phyloP scores from a whole-genome alignment of 2,113 vertebrate species.

The Clinocottus analis region DNA sequence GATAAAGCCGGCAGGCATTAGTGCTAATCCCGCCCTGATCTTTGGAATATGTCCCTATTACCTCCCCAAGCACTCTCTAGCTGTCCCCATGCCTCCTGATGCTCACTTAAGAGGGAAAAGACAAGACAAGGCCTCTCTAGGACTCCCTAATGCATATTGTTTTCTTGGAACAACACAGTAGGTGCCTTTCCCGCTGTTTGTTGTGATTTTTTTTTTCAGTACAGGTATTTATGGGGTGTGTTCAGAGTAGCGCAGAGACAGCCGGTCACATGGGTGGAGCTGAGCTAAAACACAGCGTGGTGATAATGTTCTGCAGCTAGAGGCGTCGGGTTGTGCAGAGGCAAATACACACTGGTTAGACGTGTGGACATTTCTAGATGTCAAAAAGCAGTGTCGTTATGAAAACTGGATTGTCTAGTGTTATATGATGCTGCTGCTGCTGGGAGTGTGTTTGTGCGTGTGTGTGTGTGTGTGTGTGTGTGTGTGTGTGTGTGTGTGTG shows the following conservation, averaged over 20 bases:
- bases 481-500: too few relatives aligned
- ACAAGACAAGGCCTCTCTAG: conserved; percentile 59
- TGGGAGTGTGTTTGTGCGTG: conserved; percentile 9
- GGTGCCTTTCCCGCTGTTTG: conserved; percentile 65
- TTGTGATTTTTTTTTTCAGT: conserved; percentile 54
- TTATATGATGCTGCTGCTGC: conserved; percentile 52
- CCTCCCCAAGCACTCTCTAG: conserved; percentile 71
- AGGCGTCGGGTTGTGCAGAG: conserved; percentile 41
- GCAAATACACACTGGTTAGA: too few relatives aligned
- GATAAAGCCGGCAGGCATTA: conserved; percentile 84
- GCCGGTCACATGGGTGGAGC: conserved; percentile 60
- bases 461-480: too few relatives aligned
- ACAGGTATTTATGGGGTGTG: conserved; percentile 69
- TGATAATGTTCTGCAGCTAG: conserved; percentile 32
- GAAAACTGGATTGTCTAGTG: conserved; percentile 59
- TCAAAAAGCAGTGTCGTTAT: conserved; percentile 45
- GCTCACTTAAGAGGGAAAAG: conserved; percentile 67
- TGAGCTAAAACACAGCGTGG: conserved; percentile 26
- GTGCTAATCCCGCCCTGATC: conserved; percentile 84
- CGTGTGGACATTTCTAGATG: conserved; percentile 28
- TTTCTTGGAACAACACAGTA: conserved; percentile 70
- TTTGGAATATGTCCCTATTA: conserved; percentile 83
- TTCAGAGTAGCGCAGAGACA: conserved; percentile 45
- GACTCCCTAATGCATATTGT: conserved; percentile 60
- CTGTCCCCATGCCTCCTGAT: conserved; percentile 70